Evolutionary conservation across 2,888 invertebrate species (phyloP).

Genomic region (Harpalus rubripes): DNA sequence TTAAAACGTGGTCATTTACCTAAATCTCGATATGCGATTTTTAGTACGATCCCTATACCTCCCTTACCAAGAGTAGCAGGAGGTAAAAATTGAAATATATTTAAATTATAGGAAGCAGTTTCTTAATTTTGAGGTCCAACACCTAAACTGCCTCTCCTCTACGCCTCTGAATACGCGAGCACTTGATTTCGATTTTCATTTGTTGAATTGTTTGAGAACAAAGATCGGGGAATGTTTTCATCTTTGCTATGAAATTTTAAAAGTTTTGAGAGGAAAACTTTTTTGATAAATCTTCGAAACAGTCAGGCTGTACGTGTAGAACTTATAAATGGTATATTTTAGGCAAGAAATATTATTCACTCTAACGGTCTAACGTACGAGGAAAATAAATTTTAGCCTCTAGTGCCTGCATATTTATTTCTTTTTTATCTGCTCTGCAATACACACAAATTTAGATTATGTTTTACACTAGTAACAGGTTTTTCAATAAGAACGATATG

Average conservation of each 20-base stretch:
- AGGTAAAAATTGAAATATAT: neutral
- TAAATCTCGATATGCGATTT: too few species aligned
- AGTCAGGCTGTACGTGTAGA: constrained; percentile 30
- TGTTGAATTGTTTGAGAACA: constrained; percentile 26
- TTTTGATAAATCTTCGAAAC: constrained; percentile 52
- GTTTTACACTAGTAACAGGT: neutral
- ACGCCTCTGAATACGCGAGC: neutral
- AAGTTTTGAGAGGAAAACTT: constrained; percentile 48
- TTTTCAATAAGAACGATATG: too few species aligned
- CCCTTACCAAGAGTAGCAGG: too few species aligned
- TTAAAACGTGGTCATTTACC: too few species aligned
- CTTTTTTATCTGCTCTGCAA: constrained; percentile 16
- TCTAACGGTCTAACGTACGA: neutral
- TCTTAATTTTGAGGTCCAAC: neutral
- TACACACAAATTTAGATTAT: neutral
- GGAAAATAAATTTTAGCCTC: constrained; percentile 24
- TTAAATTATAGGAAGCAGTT: neutral
- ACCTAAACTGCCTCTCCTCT: neutral
- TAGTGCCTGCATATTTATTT: constrained; percentile 12
- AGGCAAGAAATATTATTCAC: constrained; percentile 39
- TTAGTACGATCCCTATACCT: too few species aligned
- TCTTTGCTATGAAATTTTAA: constrained; percentile 50
- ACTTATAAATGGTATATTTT: constrained; percentile 44
- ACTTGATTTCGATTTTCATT: constrained; percentile 33
- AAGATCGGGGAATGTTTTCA: constrained; percentile 30